Conservation (phyloP, 2,888 invertebrate species). For the Eupithecia dodoneata region DNA sequence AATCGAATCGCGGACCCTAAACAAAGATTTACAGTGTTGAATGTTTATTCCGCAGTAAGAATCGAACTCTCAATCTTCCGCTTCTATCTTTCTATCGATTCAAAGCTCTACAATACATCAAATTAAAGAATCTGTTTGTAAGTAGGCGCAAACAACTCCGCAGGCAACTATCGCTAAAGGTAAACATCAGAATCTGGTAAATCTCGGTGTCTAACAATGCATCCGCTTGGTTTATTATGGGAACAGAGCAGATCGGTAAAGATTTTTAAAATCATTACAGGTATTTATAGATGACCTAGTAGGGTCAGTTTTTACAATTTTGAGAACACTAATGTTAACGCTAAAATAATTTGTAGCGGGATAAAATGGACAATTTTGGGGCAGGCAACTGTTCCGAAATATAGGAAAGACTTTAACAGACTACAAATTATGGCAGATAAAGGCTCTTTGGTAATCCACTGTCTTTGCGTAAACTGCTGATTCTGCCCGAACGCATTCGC, state of each 20-base stretch:
- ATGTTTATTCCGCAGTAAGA: constrained; percentile 4
- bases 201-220: constrained; percentile 38
- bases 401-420: background rate
- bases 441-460: background rate
- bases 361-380: background rate
- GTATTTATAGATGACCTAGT: background rate
- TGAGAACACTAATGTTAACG: background rate
- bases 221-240: constrained; percentile 14
- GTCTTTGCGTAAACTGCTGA: background rate
- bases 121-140: constrained; percentile 34
- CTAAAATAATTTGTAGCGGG: background rate
- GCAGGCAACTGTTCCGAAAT: too few relatives aligned
- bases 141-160: constrained; percentile 36
- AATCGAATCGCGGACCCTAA: background rate
- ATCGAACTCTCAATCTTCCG: background rate
- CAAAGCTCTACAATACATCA: background rate
- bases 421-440: background rate
- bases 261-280: background rate
- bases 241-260: background rate
- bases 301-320: background rate
- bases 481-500: background rate
- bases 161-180: constrained; percentile 38
- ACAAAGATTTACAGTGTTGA: background rate
- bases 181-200: constrained; percentile 35
- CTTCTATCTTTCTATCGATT: background rate